Base-by-base conservation (phyloP, 2,113 vertebrate species). In the Merops nubicus region DNA sequence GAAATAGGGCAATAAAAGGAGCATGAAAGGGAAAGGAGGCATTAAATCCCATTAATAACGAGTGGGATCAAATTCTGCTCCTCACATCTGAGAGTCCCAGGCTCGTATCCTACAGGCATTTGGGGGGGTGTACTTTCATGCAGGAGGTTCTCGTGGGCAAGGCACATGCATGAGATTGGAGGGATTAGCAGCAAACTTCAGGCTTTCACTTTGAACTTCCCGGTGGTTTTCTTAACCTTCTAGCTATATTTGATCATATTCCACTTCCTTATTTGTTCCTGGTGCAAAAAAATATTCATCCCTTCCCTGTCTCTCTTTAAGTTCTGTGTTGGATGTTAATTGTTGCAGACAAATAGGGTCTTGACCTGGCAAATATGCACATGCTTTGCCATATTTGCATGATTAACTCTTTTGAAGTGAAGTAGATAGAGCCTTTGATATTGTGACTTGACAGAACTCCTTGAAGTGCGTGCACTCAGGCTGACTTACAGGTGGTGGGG, bases 381-480 rank as follows among this genome's bases (percentile, higher is more conserved):
- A 91, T 87, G 83, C 76, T 96, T 94, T 84, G 64, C 56, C 3
- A 18, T 93, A 89, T 96, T 93, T 94, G 88, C 88, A 84, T 94
- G 92, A 94, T 91, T 93, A 93, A 78, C 48, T 91, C 93, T 74
- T 96, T 94, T 96, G 95, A 96, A 96, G 95, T 96, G 74, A 88
- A 85, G 70, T 60, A 91, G 65, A 88, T 78, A 47, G 60, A 84
- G 73, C 60, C 93, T 97, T 96, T 94, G 95, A 95, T 96, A 94
- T 14, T 76, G 83, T 59, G 90, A 91, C 86, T 96, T 96, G 83
- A 88, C 79, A 92, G 82, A 90, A 38, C 76, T 86, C 88, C 90
- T 96, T 96, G 91, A 94, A 95, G 68, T 51, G 51, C 14, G 1
- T 94, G 48, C n/a, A 54, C 50, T 91, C 59, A 34, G 75, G 25